A percentile compares a stretch with the other conserved stretches of the same genome.
Conservation (phyloP, 2,797 vertebrate genomes). For the Ctenosaura bakeri region DNA sequence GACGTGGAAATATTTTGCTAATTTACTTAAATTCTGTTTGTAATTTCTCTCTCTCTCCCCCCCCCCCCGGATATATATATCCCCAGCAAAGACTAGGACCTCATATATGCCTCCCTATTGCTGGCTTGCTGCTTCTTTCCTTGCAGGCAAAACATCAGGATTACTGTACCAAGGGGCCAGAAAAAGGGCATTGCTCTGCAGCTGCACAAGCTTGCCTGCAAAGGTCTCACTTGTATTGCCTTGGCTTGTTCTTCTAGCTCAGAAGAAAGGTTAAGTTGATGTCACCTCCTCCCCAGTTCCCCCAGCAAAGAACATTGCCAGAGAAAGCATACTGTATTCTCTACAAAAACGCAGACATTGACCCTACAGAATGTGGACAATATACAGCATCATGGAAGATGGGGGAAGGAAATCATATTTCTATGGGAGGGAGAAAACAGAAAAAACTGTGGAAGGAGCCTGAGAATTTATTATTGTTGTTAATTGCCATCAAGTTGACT, state of each 20-base stretch:
- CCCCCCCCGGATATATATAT: neutral
- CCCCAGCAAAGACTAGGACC: constrained; percentile 46
- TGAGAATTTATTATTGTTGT: neutral
- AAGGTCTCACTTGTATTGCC: constrained; percentile 63
- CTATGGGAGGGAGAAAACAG: neutral
- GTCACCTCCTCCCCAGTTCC: constrained; percentile 67
- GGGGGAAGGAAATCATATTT: constrained; percentile 22
- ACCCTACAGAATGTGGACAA: constrained; percentile 39
- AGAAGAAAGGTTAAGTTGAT: constrained; percentile 67
- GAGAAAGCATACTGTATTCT: constrained; percentile 23
- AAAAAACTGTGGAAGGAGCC: neutral
- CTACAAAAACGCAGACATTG: constrained; percentile 27
- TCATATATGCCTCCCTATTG: constrained; percentile 57
- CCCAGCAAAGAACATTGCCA: neutral
- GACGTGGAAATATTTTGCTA: too few species aligned
- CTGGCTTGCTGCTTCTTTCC: constrained; percentile 60
- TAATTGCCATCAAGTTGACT: too few species aligned
- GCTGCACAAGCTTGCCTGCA: constrained; percentile 61
- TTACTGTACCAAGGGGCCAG: constrained; percentile 62
- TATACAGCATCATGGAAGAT: constrained; percentile 35
- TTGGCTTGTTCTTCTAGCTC: constrained; percentile 61
- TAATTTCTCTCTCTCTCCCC: too few species aligned
- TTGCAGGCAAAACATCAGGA: constrained; percentile 69
- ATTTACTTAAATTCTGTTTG: too few species aligned
- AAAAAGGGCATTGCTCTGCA: constrained; percentile 64